Evolutionary conservation across 1,140 invertebrate species (phyloP), one percentile per base, ranked within the genome.

Genomic region (Propsilocerus akamusi): DNA sequence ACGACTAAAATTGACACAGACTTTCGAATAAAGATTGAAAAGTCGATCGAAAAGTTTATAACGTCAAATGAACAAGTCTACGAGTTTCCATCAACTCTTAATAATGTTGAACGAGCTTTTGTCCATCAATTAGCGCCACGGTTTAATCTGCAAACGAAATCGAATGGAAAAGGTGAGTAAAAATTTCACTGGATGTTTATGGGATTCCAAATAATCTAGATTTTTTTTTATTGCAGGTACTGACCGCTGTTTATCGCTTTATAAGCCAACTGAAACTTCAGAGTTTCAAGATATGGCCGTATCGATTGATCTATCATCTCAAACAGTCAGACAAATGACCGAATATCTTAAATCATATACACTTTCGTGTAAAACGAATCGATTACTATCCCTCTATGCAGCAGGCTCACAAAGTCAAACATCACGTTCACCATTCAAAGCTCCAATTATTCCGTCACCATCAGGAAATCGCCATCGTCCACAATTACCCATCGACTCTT

Each of bases 101-200:
- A 72, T 28, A 73, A 77, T 10, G 71, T 72, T 48, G 78, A 86
- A 61, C 67, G 83, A 60, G 78, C 76, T 30, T 84, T 81, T 61
- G 72, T 86, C 49, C 83, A 86, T 62, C 62, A 72, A 51, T 62
- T 80, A 30, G 74, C 68, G 3, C 57, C 53, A 48, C 57, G 69
- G 49, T 59, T 77, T 52, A 78, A 76, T n/a, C 57, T 86, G 11
- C 76, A 78, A 56, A 80, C 80, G 4, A 80, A 78, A 60, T 60
- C 59, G 30, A 51, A 57, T 51, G 80, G 78, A 14, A 80, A 80
- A 67, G 77, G 76, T 26, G 51, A 41, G 49, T 28, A 14, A 50
- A 47, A 49, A 54, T 47, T 23, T n/a, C n/a, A n/a, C n/a, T 6
- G 4, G 10, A 17, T 7, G 20, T n/a, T 7, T 3, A 37, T 37